A percentile compares a stretch with the other conserved stretches of the same genome.
Evolutionary conservation across 2,888 invertebrate species (phyloP).

Genomic region (Strigamia maritima): DNA sequence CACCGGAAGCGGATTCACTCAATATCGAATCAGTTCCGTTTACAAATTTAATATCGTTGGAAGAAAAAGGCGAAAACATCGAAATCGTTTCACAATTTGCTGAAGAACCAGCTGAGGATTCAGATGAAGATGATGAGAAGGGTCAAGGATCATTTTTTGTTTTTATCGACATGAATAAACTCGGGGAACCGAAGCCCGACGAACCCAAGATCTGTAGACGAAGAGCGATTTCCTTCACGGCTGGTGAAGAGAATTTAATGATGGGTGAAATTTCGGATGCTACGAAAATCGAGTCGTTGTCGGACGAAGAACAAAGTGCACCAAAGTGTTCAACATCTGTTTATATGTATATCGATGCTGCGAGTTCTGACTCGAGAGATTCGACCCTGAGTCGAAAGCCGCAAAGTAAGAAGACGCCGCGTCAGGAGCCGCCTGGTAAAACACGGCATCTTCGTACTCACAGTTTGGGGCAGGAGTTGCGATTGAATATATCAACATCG

Average conservation of each 20-base stretch:
- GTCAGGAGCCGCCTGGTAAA: neutral
- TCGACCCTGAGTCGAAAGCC: neutral
- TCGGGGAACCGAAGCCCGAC: neutral
- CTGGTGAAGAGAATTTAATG: neutral
- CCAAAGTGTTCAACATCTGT: slow-evolving; percentile 37
- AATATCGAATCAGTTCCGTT: neutral
- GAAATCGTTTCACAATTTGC: neutral
- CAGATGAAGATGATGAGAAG: neutral
- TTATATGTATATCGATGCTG: slow-evolving; percentile 41
- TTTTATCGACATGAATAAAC: slow-evolving; percentile 8
- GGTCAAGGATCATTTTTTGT: slow-evolving; percentile 31
- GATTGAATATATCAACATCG: neutral
- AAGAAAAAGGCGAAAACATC: neutral
- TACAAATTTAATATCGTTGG: neutral
- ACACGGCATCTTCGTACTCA: neutral
- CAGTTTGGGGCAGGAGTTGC: neutral
- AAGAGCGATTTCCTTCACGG: slow-evolving; percentile 2
- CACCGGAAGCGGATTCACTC: slow-evolving; percentile 34
- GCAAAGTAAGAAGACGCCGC: neutral
- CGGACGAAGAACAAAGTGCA: slow-evolving; percentile 1
- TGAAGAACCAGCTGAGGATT: neutral
- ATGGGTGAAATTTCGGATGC: neutral
- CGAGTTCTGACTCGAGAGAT: neutral
- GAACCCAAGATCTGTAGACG: neutral
- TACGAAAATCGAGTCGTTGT: neutral